A percentile compares a stretch with the other conserved stretches of the same genome.
phyloP scores from a whole-genome alignment of 2,888 invertebrate genomes.

The Euplagia quadripunctaria region DNA sequence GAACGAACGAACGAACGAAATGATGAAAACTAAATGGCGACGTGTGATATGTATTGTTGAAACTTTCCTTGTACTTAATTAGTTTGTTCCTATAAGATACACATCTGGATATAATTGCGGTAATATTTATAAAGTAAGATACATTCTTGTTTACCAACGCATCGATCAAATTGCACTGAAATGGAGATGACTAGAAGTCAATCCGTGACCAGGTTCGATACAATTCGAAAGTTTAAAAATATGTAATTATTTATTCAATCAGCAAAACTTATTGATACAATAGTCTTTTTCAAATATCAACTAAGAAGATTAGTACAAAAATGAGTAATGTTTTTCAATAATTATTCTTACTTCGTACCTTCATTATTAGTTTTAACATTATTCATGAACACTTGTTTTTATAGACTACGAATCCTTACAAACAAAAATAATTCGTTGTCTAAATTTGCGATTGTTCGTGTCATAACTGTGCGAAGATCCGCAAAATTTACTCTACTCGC shows the following conservation, averaged over 20 bases:
- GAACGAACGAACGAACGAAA: constrained; percentile 58
- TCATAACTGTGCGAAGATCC: background rate
- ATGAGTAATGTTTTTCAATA: background rate
- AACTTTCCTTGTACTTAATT: too few relatives aligned
- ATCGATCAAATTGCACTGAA: too few relatives aligned
- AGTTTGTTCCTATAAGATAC: too few relatives aligned
- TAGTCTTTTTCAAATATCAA: too few relatives aligned
- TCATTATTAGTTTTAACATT: background rate
- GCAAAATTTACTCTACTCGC: background rate
- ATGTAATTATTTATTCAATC: background rate
- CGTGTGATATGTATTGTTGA: too few relatives aligned
- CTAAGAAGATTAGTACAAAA: too few relatives aligned
- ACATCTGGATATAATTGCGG: too few relatives aligned
- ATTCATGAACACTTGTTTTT: background rate
- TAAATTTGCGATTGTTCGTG: background rate
- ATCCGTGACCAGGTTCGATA: background rate
- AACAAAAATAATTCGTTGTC: background rate
- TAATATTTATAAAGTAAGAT: too few relatives aligned
- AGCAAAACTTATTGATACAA: background rate
- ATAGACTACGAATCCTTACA: background rate
- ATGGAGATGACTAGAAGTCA: too few relatives aligned
- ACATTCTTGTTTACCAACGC: too few relatives aligned
- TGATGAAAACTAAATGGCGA: constrained; percentile 31
- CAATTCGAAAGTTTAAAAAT: background rate
- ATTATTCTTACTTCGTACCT: background rate